A percentile compares a stretch with the other conserved stretches of the same genome.
These are phyloP conservation scores for Heteropelma amictum DNA, from an alignment of 2,888 invertebrate genomes.

Conservation along the genomic window DNA sequence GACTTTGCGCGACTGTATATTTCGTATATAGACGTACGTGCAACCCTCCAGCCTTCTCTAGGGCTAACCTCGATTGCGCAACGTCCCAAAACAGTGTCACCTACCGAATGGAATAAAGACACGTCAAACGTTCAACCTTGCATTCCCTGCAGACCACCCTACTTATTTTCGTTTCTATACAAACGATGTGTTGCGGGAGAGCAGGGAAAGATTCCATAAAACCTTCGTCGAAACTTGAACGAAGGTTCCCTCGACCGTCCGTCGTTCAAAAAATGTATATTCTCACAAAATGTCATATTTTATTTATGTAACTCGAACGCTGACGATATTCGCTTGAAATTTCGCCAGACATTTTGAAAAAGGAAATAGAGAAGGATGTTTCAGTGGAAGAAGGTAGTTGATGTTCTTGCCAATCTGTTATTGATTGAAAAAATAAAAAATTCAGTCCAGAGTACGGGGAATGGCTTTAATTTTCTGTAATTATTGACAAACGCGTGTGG, in stretches of 20 bases:
- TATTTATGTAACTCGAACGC: too few relatives aligned
- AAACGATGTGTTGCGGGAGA: neutral
- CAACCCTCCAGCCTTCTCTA: neutral
- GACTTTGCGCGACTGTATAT: conserved; percentile 44
- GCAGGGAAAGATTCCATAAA: neutral
- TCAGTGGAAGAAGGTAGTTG: too few relatives aligned
- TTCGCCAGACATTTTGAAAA: too few relatives aligned
- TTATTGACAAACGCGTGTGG: too few relatives aligned
- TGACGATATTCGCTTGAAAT: too few relatives aligned
- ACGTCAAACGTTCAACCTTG: conserved; percentile 2
- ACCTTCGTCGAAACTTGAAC: neutral
- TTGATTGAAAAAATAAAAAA: too few relatives aligned
- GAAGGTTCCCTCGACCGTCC: neutral
- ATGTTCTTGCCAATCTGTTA: too few relatives aligned
- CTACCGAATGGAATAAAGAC: neutral
- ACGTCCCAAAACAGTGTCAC: conserved; percentile 36
- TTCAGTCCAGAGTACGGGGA: too few relatives aligned
- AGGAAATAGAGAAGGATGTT: too few relatives aligned
- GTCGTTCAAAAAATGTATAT: too few relatives aligned
- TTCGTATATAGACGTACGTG: neutral
- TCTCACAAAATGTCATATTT: too few relatives aligned
- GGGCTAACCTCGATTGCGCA: conserved; percentile 53
- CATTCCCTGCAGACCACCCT: neutral
- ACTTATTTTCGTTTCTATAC: neutral
- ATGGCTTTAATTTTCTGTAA: too few relatives aligned